Evolutionary conservation across 1,140 invertebrate species (phyloP).

Genomic region (Aphidius ervi): DNA sequence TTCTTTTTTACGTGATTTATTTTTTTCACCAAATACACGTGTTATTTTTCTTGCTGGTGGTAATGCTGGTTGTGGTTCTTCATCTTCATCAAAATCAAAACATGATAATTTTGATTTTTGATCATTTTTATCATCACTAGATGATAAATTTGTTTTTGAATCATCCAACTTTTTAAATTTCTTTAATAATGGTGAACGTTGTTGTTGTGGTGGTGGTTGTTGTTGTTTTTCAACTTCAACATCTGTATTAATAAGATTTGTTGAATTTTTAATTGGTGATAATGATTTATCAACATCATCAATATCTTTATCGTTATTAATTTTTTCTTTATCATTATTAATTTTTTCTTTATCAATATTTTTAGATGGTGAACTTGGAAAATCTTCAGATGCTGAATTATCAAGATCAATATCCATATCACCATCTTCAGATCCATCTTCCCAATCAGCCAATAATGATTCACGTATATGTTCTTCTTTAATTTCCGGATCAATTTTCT

Average conservation of each 20-base stretch:
- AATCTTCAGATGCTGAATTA: constrained; percentile 18
- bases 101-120: constrained; percentile 52
- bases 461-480: constrained; percentile 27
- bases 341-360: constrained; percentile 15
- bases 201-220: constrained; percentile 22
- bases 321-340: constrained; percentile 40
- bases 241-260: not conserved
- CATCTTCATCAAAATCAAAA: constrained; percentile 57
- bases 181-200: constrained; percentile 20
- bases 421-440: constrained; percentile 41
- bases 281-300: constrained; percentile 18
- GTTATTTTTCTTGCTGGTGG: constrained; percentile 53
- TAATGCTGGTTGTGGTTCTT: constrained; percentile 46
- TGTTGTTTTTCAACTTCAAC: not conserved
- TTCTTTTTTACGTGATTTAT: constrained; percentile 46
- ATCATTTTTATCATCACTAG: constrained; percentile 34
- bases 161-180: constrained; percentile 19
- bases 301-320: not conserved
- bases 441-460: constrained; percentile 49
- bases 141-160: constrained; percentile 31
- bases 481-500: constrained; percentile 45
- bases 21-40: constrained; percentile 44
- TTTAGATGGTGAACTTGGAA: constrained; percentile 15
- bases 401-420: constrained; percentile 27
- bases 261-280: not conserved